Evolutionary conservation across 2,888 invertebrate species (phyloP).

Genomic region (Trachelus stipa): DNA sequence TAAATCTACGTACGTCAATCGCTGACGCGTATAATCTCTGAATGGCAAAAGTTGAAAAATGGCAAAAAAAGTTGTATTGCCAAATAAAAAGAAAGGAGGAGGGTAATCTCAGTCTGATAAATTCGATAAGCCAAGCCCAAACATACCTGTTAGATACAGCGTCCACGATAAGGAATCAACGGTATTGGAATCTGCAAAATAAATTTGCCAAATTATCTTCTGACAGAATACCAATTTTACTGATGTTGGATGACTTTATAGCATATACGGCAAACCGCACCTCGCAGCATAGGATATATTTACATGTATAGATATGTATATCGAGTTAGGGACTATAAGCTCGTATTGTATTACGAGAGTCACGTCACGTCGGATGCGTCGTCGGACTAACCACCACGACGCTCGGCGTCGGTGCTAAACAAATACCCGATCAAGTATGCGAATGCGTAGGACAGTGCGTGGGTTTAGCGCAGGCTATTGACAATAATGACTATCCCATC

Average conservation of each 20-base stretch:
- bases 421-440: background rate
- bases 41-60: background rate
- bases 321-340: background rate
- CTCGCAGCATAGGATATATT: background rate
- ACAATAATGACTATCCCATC: background rate
- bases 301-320: background rate
- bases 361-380: constrained; percentile 13
- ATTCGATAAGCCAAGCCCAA: background rate
- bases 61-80: background rate
- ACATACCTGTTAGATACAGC: background rate
- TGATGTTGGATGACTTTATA: background rate
- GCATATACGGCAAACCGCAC: background rate
- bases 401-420: background rate
- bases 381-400: background rate
- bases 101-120: background rate
- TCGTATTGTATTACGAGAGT: constrained; percentile 11
- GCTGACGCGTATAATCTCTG: background rate
- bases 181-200: background rate
- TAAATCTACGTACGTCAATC: background rate
- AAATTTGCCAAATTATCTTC: background rate
- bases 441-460: background rate
- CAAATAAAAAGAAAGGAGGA: background rate
- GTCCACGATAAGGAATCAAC: background rate
- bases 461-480: background rate
- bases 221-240: background rate